phyloP scores from a whole-genome alignment of 2,888 invertebrate species.

The Hirtodrosophila confusa region DNA sequence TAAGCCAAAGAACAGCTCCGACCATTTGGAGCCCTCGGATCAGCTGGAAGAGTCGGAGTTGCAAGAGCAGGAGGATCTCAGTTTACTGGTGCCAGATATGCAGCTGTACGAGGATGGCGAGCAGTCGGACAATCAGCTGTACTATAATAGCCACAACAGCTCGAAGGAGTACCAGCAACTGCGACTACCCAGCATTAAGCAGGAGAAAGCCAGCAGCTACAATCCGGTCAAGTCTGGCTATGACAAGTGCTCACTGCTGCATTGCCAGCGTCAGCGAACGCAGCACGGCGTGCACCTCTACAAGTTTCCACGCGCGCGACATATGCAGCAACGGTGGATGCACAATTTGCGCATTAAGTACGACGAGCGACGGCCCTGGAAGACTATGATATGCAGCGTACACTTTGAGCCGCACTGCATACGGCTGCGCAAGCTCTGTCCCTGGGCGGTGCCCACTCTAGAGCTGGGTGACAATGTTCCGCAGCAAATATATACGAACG shows the following conservation, averaged over 20 bases:
- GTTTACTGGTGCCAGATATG: conserved; percentile 47
- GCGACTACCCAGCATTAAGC: conserved; percentile 39
- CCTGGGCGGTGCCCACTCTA: conserved; percentile 80
- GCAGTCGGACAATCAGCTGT: conserved; percentile 4
- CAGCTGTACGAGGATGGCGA: conserved; percentile 41
- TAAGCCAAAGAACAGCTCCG: conserved; percentile 24
- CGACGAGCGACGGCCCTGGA: conserved; percentile 70
- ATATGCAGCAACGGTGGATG: conserved; percentile 65
- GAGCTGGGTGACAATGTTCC: conserved; percentile 74
- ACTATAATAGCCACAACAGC: not conserved
- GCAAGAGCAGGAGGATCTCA: conserved; percentile 31
- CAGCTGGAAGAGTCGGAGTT: not conserved
- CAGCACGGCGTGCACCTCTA: conserved; percentile 70
- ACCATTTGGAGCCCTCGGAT: conserved; percentile 14
- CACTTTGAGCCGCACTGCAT: conserved; percentile 67
- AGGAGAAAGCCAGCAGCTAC: conserved; percentile 32
- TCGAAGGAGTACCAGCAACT: conserved; percentile 30
- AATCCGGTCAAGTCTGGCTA: conserved; percentile 71
- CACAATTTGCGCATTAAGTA: conserved; percentile 67
- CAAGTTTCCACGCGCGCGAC: conserved; percentile 63
- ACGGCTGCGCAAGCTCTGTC: conserved; percentile 62
- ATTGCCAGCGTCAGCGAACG: conserved; percentile 67
- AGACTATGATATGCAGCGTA: conserved; percentile 70
- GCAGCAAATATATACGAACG: conserved; percentile 52
- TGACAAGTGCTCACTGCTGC: conserved; percentile 67